Evolutionary conservation across 64 coral and sea anemone species (phyloP), one percentile per base, ranked within the genome.

Genomic region (Dendronephthya gigantea): DNA sequence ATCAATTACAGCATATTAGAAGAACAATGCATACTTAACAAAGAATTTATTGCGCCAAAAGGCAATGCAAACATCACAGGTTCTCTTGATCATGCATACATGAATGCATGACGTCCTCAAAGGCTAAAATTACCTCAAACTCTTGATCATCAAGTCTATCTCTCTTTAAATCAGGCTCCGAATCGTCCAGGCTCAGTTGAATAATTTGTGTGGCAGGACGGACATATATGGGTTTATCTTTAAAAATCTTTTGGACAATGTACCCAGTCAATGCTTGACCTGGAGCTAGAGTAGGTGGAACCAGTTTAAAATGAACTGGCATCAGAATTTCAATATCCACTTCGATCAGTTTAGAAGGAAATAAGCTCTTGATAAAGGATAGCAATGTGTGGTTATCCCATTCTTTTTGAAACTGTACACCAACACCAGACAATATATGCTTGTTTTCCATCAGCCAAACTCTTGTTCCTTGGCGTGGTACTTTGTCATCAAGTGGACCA

Each of bases 221-320:
- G 35, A 92, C 39, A 34, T 88, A 92, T 17, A 92, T 15, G 10
- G 90, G 90, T 83, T 88, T 88, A 29, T 92, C 90, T 82, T 88
- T 92, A 37, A 88, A 92, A 41, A 92, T 58, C 52, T 89, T 92
- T 83, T 89, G 87, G 30, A 92, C 17, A 36, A 89, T 25, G 76
- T 85, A 85, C 33, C 86, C 83, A 45, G 69, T 82, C 19, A 86
- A 70, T 32, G 39, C 29, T 82, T 88, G 82, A 84, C 85, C 84
- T 16, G 85, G 85, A 15, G 90, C 39, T 70, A 91, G 90, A 36
- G 76, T 58, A 39, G 85, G 90, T 39, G 27, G 30, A 16, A 90
- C 29, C 34, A 88, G 74, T 38, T 81, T 84, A 75, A 19, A 45
- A 82, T 92, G 83, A 3, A 88, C 83, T 56, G 83, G 76, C 90